Evolutionary conservation across 1,140 invertebrate genomes (phyloP), one percentile per base, ranked within the genome.

Genomic region (Drosophila kepulauana): DNA sequence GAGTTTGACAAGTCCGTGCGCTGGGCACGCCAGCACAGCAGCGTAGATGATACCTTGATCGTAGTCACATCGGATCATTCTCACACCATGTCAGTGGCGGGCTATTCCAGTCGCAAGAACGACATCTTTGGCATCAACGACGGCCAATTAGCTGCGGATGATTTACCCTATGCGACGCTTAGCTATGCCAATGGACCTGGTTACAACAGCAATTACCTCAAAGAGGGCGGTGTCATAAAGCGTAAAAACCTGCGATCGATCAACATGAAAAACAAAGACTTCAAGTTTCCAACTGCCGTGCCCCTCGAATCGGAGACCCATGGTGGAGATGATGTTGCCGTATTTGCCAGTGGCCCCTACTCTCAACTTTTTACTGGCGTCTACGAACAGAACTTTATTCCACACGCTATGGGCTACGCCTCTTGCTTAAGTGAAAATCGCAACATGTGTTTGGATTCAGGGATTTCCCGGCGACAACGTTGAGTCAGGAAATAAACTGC

Each of bases 51-150:
- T 28, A 96, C 96, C 0, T 92, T 96, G 1, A 94, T 96, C 33
- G 94, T 96, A 1, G 95, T 96, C 2, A 96, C 95, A 0, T 94
- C 95, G 8, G 96, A 96, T 90, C 96, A 96, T 79, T 95, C 95
- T 1, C 95, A 96, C 70, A 94, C 95, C 1, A 95, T 96, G 94
- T 94, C 94, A 1, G 93, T 96, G 25, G 94, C 94, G 45, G 96
- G 96, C 1, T 96, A 97, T 81, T 94, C 96, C 0, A 93, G 93
- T 3, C 93, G 96, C 77, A 96, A 96, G 35, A 95, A 95, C 79
- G 93, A 95, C 79, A 96, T 97, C 52, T 94, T 96, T 2, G 94
- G 95, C 4, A 86, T 75, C 52, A 92, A 91, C 57, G 65, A 91
- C 33, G 88, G 87, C 1, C 75, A 91, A 59, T 45, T 91, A 16